Evolutionary conservation across 2,113 vertebrate species (phyloP).

Genomic region (Grantiella picta): DNA sequence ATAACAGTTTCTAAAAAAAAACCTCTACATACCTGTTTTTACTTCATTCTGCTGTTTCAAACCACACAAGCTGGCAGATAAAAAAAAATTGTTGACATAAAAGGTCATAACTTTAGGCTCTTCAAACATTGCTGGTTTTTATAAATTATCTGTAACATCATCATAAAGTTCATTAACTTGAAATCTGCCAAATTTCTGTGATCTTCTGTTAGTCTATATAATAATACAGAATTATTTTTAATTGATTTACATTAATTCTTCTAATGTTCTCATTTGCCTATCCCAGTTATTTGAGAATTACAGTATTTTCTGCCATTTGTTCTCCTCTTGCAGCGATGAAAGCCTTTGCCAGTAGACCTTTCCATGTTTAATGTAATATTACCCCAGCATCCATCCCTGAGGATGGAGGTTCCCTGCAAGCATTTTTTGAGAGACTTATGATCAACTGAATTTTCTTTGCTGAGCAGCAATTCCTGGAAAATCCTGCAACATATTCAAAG

Average conservation of each 20-base stretch:
- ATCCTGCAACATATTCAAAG: conserved; percentile 32
- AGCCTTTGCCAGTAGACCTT: not conserved
- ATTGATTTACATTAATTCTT: not conserved
- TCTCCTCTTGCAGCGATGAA: not conserved
- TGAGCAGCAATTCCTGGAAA: conserved; percentile 58
- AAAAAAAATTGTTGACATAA: not conserved
- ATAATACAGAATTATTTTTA: not conserved
- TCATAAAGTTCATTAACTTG: not conserved
- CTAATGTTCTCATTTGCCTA: not conserved
- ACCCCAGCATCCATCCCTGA: not conserved
- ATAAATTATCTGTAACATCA: not conserved
- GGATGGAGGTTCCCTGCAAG: conserved; percentile 5
- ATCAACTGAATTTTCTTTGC: conserved; percentile 48
- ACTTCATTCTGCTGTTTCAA: not conserved
- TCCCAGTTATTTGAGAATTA: not conserved
- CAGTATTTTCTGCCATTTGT: not conserved
- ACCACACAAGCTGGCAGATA: not conserved
- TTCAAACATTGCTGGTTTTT: not conserved
- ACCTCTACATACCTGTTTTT: not conserved
- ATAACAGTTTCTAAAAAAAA: conserved; percentile 37
- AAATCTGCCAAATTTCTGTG: not conserved
- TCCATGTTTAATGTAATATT: not conserved
- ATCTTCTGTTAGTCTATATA: not conserved
- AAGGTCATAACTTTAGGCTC: not conserved
- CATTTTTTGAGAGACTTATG: not conserved